phyloP scores from a whole-genome alignment of 2,888 invertebrate species.

The Plemyria rubiginata region DNA sequence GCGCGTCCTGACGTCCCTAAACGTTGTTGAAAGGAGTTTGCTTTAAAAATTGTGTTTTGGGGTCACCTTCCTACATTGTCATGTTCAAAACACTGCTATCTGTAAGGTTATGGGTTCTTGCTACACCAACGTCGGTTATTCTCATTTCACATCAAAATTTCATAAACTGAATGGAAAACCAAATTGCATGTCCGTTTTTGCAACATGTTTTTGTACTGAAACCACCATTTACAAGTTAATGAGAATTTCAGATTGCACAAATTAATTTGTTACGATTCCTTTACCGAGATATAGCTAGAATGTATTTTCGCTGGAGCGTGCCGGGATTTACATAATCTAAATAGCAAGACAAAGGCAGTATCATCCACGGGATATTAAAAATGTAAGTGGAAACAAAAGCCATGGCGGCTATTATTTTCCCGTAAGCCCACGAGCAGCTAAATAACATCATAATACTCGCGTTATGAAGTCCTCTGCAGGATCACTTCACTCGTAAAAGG shows the following conservation, averaged over 20 bases:
- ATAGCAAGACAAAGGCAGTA: constrained; percentile 43
- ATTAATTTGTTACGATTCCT: constrained; percentile 15
- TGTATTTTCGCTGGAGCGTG: constrained; percentile 14
- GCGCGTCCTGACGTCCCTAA: constrained; percentile 43
- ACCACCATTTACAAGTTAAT: constrained; percentile 9
- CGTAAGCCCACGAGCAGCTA: constrained; percentile 34
- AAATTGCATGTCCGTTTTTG: constrained; percentile 2
- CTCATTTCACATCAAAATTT: background rate
- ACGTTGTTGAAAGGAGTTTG: constrained; percentile 42
- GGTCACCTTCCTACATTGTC: background rate
- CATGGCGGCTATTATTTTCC: constrained; percentile 35
- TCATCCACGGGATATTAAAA: constrained; percentile 52
- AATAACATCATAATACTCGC: constrained; percentile 34
- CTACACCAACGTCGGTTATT: background rate
- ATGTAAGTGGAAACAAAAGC: constrained; percentile 53
- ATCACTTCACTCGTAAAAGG: constrained; percentile 17
- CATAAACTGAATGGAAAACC: background rate
- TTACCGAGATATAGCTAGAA: constrained; percentile 15
- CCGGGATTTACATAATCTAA: constrained; percentile 40
- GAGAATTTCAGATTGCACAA: constrained; percentile 12
- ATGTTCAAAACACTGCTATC: background rate
- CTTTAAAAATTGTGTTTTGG: constrained; percentile 26
- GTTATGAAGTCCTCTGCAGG: constrained; percentile 31
- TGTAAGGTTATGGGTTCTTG: background rate
- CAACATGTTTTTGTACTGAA: constrained; percentile 4